Evolutionary conservation across 2,888 invertebrate genomes (phyloP).

Genomic region (Drosophila pegasa): DNA sequence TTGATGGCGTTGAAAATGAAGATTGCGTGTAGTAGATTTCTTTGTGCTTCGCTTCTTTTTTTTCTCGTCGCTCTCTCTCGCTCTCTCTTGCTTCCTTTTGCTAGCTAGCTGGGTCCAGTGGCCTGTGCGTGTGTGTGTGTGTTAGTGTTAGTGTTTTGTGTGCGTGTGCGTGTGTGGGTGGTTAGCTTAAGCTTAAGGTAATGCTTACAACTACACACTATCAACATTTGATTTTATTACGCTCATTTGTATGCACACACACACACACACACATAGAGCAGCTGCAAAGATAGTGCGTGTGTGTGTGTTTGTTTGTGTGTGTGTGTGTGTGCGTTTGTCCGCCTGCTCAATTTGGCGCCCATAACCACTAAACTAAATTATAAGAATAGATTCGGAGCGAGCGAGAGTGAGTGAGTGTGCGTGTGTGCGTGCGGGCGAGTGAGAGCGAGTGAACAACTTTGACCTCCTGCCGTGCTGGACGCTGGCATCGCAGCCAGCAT

Average conservation of each 20-base stretch:
- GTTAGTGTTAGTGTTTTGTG: conserved; percentile 13
- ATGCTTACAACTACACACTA: conserved; percentile 74
- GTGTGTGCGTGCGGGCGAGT: not conserved
- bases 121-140: conserved; percentile 23
- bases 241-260: conserved; percentile 67
- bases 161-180: conserved; percentile 18
- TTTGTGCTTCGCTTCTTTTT: conserved; percentile 51
- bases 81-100: too few relatives aligned
- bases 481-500: conserved; percentile 31
- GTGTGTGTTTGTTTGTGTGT: conserved; percentile 1
- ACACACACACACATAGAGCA: not conserved
- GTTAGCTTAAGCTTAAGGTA: conserved; percentile 55
- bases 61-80: too few relatives aligned
- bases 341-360: conserved; percentile 55
- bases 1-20: conserved; percentile 84
- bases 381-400: conserved; percentile 57
- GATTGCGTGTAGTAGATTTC: conserved; percentile 81
- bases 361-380: conserved; percentile 63
- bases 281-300: not conserved
- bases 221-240: conserved; percentile 78
- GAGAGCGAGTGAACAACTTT: conserved; percentile 38
- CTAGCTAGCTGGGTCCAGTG: conserved; percentile 34
- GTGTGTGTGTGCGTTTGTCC: conserved; percentile 6
- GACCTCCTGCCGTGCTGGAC: conserved; percentile 36
- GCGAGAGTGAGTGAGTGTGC: not conserved